Evolutionary conservation across 2,113 vertebrate genomes (phyloP).

Genomic region (Tychaedon coryphoeus): DNA sequence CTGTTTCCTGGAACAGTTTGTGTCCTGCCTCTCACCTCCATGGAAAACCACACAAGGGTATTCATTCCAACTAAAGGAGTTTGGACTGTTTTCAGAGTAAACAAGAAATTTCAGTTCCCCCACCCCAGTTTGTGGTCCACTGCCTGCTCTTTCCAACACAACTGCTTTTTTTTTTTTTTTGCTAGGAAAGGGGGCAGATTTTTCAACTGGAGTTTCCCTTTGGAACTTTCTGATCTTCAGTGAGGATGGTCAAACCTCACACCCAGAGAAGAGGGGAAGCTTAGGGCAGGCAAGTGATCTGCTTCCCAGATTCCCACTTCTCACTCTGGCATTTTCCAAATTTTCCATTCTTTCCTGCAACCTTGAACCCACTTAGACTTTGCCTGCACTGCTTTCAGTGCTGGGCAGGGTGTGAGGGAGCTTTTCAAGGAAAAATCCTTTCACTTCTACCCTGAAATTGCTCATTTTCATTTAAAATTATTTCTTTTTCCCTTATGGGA

Average conservation of each 20-base stretch:
- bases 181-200: background rate
- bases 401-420: background rate
- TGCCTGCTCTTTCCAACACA: background rate
- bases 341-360: background rate
- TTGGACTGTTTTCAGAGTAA: background rate
- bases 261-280: no score
- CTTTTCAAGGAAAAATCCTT: background rate
- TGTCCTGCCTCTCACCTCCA: background rate
- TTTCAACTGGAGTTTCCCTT: background rate
- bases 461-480: background rate
- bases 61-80: background rate
- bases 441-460: background rate
- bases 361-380: background rate
- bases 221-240: background rate
- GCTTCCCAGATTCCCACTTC: background rate
- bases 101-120: background rate
- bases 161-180: background rate
- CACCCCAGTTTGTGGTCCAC: accelerated
- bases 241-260: background rate
- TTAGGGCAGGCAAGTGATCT: accelerated
- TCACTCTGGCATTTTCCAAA: background rate
- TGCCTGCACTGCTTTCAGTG: background rate
- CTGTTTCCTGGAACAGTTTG: background rate
- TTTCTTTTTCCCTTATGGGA: background rate
- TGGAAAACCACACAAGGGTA: background rate